A percentile compares a stretch with the other conserved stretches of the same genome.
These are phyloP conservation scores for Heteromormyrus szaboi DNA, from an alignment of 2,797 vertebrate genomes.

Conservation along the genomic window DNA sequence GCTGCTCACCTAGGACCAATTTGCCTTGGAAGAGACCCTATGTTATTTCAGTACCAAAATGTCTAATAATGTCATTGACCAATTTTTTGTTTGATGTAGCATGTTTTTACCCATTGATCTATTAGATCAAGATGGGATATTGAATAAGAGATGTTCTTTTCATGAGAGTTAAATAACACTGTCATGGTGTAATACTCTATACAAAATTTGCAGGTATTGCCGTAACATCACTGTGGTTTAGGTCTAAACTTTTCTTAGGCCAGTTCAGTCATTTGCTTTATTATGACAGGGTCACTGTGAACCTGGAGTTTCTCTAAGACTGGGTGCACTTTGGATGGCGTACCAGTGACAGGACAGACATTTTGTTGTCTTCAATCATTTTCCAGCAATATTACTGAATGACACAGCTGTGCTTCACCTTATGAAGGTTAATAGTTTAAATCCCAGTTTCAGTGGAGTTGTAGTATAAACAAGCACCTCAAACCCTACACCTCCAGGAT, in stretches of 20 bases:
- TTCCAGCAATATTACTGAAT: background rate
- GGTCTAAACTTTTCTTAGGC: background rate
- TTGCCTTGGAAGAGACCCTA: too few species aligned
- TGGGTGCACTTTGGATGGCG: background rate
- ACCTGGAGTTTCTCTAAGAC: background rate
- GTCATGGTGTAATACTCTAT: background rate
- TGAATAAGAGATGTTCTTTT: background rate
- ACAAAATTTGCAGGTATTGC: background rate
- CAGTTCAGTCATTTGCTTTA: background rate
- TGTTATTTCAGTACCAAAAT: background rate
- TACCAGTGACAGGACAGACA: background rate
- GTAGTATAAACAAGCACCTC: background rate
- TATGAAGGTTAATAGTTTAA: background rate
- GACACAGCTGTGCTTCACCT: background rate
- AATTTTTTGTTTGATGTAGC: background rate
- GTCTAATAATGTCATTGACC: background rate
- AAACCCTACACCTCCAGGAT: background rate
- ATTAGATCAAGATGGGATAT: background rate
- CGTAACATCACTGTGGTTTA: background rate
- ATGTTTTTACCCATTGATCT: background rate
- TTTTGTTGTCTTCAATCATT: background rate
- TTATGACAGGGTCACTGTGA: background rate
- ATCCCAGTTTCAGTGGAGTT: background rate
- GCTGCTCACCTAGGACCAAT: too few species aligned
- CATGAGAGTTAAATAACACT: background rate